Evolutionary conservation across 1,140 invertebrate species (phyloP).

Genomic region (Drosophila nasuta): DNA sequence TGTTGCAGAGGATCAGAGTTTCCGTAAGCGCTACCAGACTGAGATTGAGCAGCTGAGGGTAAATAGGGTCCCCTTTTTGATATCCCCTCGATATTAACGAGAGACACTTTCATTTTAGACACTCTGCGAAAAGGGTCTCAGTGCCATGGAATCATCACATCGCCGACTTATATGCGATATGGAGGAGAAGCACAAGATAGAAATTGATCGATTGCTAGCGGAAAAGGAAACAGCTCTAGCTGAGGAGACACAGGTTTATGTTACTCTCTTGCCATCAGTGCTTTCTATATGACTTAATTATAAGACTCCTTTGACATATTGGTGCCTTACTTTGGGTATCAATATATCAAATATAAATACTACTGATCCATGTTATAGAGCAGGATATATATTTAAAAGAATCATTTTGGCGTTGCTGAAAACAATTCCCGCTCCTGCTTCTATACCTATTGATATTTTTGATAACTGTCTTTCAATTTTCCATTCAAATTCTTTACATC

Average conservation of each 20-base stretch:
- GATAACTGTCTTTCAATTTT: too few relatives aligned
- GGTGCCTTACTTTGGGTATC: background rate
- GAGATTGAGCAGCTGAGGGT: conserved; percentile 94
- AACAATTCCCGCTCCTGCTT: too few relatives aligned
- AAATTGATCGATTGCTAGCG: conserved; percentile 86
- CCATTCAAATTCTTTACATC: too few relatives aligned
- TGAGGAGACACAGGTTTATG: conserved; percentile 91
- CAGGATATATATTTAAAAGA: too few relatives aligned
- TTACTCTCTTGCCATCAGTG: too few relatives aligned
- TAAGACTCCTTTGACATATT: background rate
- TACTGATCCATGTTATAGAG: too few relatives aligned
- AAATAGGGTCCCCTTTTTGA: background rate
- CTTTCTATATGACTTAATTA: too few relatives aligned
- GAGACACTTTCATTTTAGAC: conserved; percentile 83
- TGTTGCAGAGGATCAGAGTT: conserved; percentile 87
- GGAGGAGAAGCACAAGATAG: conserved; percentile 93
- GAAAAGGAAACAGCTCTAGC: conserved; percentile 95
- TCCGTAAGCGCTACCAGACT: conserved; percentile 91
- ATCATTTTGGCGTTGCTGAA: too few relatives aligned
- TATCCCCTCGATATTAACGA: background rate
- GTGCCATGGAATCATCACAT: conserved; percentile 95
- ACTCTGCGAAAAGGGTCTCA: conserved; percentile 93
- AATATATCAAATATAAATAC: too few relatives aligned
- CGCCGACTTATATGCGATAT: conserved; percentile 93
- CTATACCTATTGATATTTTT: too few relatives aligned